These are phyloP conservation scores for Euura saliciscinereae DNA, from an alignment of 1,140 invertebrate genomes.

Conservation along the genomic window DNA sequence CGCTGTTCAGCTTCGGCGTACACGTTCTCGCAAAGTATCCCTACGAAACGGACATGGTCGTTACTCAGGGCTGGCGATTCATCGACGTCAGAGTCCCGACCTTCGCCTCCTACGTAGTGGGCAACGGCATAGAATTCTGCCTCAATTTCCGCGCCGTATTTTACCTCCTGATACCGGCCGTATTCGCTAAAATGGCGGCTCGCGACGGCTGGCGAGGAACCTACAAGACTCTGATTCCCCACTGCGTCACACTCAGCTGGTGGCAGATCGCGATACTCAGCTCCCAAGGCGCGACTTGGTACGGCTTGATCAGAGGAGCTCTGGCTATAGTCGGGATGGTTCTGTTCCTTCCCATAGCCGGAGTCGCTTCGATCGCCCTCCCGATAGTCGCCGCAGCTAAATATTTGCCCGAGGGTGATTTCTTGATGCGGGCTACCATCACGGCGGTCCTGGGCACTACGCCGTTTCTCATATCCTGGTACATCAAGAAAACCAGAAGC, in stretches of 20 bases:
- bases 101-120: conserved; percentile 79
- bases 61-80: conserved; percentile 79
- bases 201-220: conserved; percentile 78
- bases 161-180: conserved; percentile 76
- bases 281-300: conserved; percentile 80
- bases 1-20: conserved; percentile 77
- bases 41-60: conserved; percentile 81
- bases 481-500: conserved; percentile 64
- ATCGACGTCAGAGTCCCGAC: conserved; percentile 79
- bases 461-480: conserved; percentile 67
- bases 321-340: conserved; percentile 78
- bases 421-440: conserved; percentile 65
- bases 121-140: conserved; percentile 85
- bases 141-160: conserved; percentile 79
- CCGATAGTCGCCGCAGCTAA: conserved; percentile 75
- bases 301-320: conserved; percentile 76
- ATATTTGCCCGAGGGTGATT: conserved; percentile 69
- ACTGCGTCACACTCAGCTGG: conserved; percentile 87
- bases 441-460: conserved; percentile 63
- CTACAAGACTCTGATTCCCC: conserved; percentile 79
- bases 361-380: conserved; percentile 73
- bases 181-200: conserved; percentile 75
- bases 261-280: conserved; percentile 81
- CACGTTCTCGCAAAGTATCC: conserved; percentile 85
- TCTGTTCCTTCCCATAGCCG: conserved; percentile 78